A percentile compares a stretch with the other conserved stretches of the same genome.
Conservation (phyloP, 2,888 invertebrate genomes). For the Synanthedon myopaeformis region DNA sequence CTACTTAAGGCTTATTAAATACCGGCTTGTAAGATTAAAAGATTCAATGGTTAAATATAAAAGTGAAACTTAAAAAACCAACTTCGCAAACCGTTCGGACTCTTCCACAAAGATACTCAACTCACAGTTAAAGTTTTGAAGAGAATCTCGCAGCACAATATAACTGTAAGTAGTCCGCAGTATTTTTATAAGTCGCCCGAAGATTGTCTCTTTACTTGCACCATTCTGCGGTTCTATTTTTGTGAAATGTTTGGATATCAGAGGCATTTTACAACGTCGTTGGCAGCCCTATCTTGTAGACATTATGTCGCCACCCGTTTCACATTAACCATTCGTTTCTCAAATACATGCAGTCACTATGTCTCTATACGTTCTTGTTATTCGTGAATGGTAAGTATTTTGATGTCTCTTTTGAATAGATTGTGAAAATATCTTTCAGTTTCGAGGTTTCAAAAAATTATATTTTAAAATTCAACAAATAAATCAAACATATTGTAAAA, state of each 20-base stretch:
- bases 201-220: neutral
- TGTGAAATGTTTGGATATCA: constrained; percentile 14
- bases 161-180: neutral
- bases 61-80: neutral
- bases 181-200: neutral
- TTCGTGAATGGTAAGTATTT: too few relatives aligned
- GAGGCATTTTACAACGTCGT: constrained; percentile 32
- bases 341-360: neutral
- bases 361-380: too few relatives aligned
- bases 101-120: neutral
- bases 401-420: too few relatives aligned
- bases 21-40: too few relatives aligned
- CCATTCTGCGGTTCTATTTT: constrained; percentile 17
- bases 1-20: too few relatives aligned
- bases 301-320: constrained; percentile 21
- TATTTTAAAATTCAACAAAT: too few relatives aligned
- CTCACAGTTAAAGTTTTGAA: neutral
- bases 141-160: neutral
- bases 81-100: neutral
- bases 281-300: constrained; percentile 22
- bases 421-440: too few relatives aligned
- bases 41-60: too few relatives aligned
- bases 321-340: constrained; percentile 6
- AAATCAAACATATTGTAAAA: too few relatives aligned
- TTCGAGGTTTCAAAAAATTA: too few relatives aligned